Evolutionary conservation across 2,113 vertebrate species (phyloP).

Genomic region (Hylia prasina): DNA sequence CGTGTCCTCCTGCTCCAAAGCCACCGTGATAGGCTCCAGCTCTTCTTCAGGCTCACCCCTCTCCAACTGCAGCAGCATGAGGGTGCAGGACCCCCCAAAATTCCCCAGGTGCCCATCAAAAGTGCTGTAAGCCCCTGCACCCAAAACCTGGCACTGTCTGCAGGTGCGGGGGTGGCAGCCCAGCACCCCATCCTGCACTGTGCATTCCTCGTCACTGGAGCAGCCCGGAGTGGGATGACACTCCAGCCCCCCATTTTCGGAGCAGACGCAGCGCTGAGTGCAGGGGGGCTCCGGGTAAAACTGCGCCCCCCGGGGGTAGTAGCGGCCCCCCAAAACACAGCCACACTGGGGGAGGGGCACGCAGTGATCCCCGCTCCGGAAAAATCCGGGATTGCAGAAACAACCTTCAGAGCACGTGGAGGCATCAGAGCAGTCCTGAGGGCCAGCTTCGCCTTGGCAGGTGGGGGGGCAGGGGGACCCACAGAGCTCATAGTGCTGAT

Average conservation of each 20-base stretch:
- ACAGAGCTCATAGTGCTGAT: slow-evolving; percentile 78
- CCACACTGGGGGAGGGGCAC: slow-evolving; percentile 75
- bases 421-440: slow-evolving; percentile 50
- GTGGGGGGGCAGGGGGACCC: slow-evolving; percentile 59
- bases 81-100: slow-evolving; percentile 52
- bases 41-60: accelerated
- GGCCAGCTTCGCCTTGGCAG: slow-evolving; percentile 5
- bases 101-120: slow-evolving; percentile 23
- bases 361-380: slow-evolving; percentile 70
- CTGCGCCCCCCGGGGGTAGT: slow-evolving; percentile 63
- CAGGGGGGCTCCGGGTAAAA: slow-evolving; percentile 46
- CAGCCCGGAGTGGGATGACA: slow-evolving; percentile 33
- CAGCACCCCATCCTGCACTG: not conserved
- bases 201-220: not conserved
- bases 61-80: slow-evolving; percentile 1
- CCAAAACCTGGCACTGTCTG: slow-evolving; percentile 44
- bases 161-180: slow-evolving; percentile 34
- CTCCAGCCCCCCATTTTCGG: not conserved
- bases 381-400: slow-evolving; percentile 72
- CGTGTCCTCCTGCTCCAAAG: not conserved
- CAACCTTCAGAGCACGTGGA: slow-evolving; percentile 71
- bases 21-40: not conserved
- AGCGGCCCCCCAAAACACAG: slow-evolving; percentile 70
- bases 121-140: slow-evolving; percentile 45
- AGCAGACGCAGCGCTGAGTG: slow-evolving; percentile 19